A percentile compares a stretch with the other conserved stretches of the same genome.
phyloP scores from a whole-genome alignment of 2,113 vertebrate genomes.

The Mormyrus lacerda region DNA sequence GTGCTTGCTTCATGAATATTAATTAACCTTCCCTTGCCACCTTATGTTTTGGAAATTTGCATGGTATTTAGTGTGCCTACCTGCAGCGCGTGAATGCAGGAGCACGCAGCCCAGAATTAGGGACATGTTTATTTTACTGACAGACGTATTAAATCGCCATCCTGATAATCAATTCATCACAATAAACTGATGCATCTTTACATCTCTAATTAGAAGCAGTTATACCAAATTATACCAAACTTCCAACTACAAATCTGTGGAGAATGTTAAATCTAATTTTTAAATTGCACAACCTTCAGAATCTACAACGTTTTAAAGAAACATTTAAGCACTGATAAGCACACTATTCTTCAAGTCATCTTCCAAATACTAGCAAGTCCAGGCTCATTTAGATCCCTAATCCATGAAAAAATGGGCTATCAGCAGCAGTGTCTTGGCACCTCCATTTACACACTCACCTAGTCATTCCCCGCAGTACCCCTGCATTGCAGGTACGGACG shows the following conservation, averaged over 20 bases:
- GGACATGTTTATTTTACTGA: background rate
- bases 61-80: background rate
- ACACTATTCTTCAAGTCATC: background rate
- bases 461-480: slow-evolving; percentile 75
- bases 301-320: background rate
- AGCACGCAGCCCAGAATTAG: background rate
- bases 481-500: slow-evolving; percentile 65
- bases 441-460: slow-evolving; percentile 60
- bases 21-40: background rate
- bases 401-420: background rate
- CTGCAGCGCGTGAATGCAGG: background rate
- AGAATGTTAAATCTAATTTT: background rate
- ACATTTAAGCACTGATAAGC: background rate
- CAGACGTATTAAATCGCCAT: background rate
- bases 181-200: background rate
- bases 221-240: background rate
- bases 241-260: background rate
- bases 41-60: background rate
- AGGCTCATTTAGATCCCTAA: background rate
- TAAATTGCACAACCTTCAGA: background rate
- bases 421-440: background rate
- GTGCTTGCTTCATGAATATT: background rate
- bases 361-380: background rate
- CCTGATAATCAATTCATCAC: background rate
- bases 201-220: background rate